Evolutionary conservation across 2,888 invertebrate genomes (phyloP), one percentile per base, ranked within the genome.

Genomic region (Eilema depressum): DNA sequence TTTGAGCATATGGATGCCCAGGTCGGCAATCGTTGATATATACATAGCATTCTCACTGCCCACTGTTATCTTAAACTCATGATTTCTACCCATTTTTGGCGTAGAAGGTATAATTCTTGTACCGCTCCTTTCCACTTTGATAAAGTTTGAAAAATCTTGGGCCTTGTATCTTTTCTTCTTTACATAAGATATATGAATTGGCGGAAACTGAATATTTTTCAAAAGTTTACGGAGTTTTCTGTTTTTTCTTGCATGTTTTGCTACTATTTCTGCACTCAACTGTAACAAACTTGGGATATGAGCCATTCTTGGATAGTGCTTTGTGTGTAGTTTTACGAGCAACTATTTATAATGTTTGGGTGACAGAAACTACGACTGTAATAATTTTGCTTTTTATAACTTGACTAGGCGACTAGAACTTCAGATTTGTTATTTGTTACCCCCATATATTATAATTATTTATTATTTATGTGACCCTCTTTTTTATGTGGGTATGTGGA

Each of bases 191-290:
- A 53, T 53, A 53, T 53, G 10, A 53, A 53, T 53, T n/a, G 20
- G 20, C 10, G 53, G 53, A n/a, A 53, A n/a, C 53, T 10, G 8
- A 53, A 53, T 53, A n/a, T n/a, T 1, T 53, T 10, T 53, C n/a
- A 53, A 53, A 2, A 10, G 10, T 53, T 53, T 53, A 53, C 53
- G 53, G 8, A 53, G 53, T 53, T n/a, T 53, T 53, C 53, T 53
- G n/a, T 53, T 53, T 53, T 53, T 53, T 53, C 53, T 53, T 53
- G 53, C 53, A 53, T 53, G n/a, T n/a, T 53, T 53, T n/a, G 53
- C 53, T 8, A 53, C 53, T 2, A 2, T 20, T 53, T 53, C 53
- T 53, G 53, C 53, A 53, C 53, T n/a, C n/a, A 53, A 53, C 10
- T 53, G 53, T 17, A 53, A n/a, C n/a, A 53, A 53, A n/a, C 10